Base-by-base conservation (phyloP, 2,888 invertebrate genomes). In the Mesochorus sp. region DNA sequence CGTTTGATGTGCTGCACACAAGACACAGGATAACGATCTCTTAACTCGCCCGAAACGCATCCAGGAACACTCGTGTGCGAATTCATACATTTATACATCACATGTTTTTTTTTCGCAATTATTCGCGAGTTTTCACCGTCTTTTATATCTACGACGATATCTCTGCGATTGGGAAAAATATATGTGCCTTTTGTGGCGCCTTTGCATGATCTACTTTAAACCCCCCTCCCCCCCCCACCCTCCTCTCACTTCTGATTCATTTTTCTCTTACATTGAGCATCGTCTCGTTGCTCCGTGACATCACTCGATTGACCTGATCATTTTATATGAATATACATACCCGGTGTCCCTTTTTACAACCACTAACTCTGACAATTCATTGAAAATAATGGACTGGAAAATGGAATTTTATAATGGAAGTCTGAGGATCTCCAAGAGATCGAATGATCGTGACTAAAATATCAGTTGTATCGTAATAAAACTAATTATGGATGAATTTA, bases 261-360 rank as follows among this genome's bases (percentile, higher is more conserved):
- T 55, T 47, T 44, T 59, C 21, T 6, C 34, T 59, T 47, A 70
- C 34, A 68, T 44, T 3, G 34, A 70, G 62, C 47, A n/a, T 68
- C 68, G 51, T 59, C 76, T 53, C 51, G 61, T 51, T 76, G 71
- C 66, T 76, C 76, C 62, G 62, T 78, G 73, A 68, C 77, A 68
- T 78, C 77, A 73, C 55, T 68, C 77, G 73, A 73, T 78, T 78
- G 77, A 78, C 77, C 77, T 37, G 68, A 73, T 73, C 61, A 53
- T 42, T 44, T 73, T 67, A 57, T 51, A 19, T 66, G 34, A 24
- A 53, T 72, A n/a, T n/a, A n/a, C n/a, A n/a, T n/a, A n/a, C n/a
- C n/a, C n/a, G n/a, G n/a, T n/a, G n/a, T n/a, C n/a, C n/a, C n/a
- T n/a, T n/a, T n/a, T n/a, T n/a, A n/a, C n/a, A n/a, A n/a, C n/a